phyloP scores from a whole-genome alignment of 64 coral and sea anemone genomes.

The Orbicella faveolata region DNA sequence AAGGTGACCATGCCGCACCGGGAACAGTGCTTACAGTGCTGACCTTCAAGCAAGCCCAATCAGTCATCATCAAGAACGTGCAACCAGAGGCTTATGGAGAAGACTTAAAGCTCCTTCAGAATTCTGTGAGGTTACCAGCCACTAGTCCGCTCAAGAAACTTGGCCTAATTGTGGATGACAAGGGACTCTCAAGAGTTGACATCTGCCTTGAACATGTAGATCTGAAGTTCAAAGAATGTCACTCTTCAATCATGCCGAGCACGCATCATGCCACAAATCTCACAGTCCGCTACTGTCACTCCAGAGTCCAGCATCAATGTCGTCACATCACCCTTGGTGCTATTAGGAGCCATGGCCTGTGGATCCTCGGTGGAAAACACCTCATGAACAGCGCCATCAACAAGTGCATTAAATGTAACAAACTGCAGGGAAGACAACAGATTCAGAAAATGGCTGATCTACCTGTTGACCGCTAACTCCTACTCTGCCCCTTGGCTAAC shows the following conservation, averaged over 20 bases:
- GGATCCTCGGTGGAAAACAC: conserved; percentile 25
- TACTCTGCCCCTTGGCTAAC: conserved; percentile 24
- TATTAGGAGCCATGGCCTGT: conserved; percentile 24
- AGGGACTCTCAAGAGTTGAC: neutral
- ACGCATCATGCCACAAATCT: conserved; percentile 1
- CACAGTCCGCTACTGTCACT: neutral
- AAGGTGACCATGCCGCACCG: no score
- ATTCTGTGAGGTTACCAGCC: neutral
- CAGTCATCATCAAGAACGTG: neutral
- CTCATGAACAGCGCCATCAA: conserved; percentile 11
- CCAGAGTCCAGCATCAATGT: neutral
- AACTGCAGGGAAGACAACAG: neutral
- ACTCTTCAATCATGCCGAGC: neutral
- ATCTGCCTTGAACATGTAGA: neutral
- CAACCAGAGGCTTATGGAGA: neutral
- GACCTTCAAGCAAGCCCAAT: neutral
- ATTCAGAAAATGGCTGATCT: conserved; percentile 14
- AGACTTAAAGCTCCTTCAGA: neutral
- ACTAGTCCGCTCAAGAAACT: neutral
- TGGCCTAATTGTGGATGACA: neutral
- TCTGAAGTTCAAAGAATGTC: neutral
- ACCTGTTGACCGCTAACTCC: neutral
- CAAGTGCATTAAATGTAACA: conserved; percentile 39
- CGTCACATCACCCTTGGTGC: neutral
- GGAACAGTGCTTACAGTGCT: neutral